Percentiles rank a stretch among this genome's conserved stretches.
phyloP scores from a whole-genome alignment of 2,888 invertebrate genomes.

The Ophion costatus region DNA sequence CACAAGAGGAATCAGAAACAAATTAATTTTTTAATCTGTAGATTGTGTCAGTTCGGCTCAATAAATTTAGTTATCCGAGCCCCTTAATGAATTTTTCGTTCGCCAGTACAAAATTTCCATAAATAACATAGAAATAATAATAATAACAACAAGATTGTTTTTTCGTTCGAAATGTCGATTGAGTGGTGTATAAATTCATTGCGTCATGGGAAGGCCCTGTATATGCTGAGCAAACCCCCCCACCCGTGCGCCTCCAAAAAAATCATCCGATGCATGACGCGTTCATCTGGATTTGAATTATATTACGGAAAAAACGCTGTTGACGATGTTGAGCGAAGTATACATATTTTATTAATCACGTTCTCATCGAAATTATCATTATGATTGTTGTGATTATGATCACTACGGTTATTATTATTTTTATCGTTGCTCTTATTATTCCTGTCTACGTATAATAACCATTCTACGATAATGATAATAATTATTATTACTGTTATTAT shows the following conservation, averaged over 20 bases:
- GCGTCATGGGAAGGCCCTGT: conserved; percentile 19
- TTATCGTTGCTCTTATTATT: not conserved
- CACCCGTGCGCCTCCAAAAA: not conserved
- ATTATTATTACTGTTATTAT: not conserved
- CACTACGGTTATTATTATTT: not conserved
- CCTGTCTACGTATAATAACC: not conserved
- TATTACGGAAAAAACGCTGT: not conserved
- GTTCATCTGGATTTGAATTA: not conserved
- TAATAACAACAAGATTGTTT: not conserved
- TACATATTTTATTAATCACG: not conserved
- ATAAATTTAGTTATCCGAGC: too few species aligned
- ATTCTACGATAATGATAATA: not conserved
- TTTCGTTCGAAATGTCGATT: conserved; percentile 1
- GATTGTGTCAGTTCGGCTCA: too few species aligned
- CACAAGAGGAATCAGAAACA: too few species aligned
- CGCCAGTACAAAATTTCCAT: too few species aligned
- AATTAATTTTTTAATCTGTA: too few species aligned
- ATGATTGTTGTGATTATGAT: not conserved
- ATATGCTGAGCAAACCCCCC: not conserved
- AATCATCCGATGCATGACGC: conserved; percentile 27
- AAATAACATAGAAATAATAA: too few species aligned
- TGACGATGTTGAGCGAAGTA: not conserved
- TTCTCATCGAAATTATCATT: not conserved
- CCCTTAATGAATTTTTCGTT: too few species aligned
- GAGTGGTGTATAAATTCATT: conserved; percentile 2